Conservation (phyloP, 2,797 vertebrate species). For the Pteronotus mesoamericanus region DNA sequence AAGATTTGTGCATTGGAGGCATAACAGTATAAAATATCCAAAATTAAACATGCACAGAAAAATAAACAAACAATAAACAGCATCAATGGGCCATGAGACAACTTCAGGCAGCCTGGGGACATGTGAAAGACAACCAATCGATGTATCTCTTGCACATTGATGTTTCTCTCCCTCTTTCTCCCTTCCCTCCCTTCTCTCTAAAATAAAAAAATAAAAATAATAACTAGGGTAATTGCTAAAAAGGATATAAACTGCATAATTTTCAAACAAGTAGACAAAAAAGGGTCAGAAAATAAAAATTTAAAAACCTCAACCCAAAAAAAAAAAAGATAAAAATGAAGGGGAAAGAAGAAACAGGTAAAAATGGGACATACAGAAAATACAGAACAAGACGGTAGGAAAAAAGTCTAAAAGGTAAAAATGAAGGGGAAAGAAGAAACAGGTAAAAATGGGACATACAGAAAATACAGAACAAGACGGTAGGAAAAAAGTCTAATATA, state of each 20-base stretch:
- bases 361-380: background rate
- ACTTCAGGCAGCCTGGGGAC: background rate
- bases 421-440: background rate
- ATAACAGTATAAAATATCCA: constrained; percentile 15
- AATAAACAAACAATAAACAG: background rate
- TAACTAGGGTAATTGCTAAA: background rate
- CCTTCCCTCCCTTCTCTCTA: too few relatives aligned
- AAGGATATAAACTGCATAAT: background rate
- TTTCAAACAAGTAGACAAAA: background rate
- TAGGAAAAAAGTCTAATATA: background rate
- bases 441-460: background rate
- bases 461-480: background rate
- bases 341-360: background rate
- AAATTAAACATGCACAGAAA: constrained; percentile 22
- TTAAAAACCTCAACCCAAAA: background rate
- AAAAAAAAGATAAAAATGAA: background rate
- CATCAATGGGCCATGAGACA: background rate
- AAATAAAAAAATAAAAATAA: background rate
- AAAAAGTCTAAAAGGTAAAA: background rate
- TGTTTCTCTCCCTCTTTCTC: too few relatives aligned
- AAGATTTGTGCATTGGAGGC: background rate
- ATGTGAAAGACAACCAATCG: too few relatives aligned
- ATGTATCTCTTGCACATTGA: too few relatives aligned
- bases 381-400: background rate
- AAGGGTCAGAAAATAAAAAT: background rate